These are phyloP conservation scores for Micromesistius poutassou DNA, from an alignment of 2,797 vertebrate species.

Conservation along the genomic window DNA sequence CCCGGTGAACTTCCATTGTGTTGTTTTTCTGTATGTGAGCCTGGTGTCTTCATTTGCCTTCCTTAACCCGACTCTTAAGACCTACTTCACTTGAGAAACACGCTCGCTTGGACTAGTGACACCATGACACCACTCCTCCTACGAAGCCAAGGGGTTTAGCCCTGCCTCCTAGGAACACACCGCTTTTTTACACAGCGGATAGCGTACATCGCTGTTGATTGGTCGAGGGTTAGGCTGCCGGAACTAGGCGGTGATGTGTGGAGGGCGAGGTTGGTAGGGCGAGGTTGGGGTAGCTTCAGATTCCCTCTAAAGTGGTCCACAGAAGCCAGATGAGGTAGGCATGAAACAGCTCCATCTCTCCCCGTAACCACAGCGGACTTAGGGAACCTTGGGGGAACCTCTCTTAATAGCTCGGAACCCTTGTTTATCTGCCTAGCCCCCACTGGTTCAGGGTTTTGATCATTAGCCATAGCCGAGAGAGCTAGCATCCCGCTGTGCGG, in stretches of 20 bases:
- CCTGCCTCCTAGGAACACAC: conserved; percentile 39
- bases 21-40: neutral
- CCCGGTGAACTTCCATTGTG: conserved; percentile 2
- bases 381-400: too few species aligned
- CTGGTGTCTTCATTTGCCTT: neutral
- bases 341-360: too few species aligned
- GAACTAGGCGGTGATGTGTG: neutral
- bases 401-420: neutral
- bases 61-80: neutral
- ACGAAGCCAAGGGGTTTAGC: neutral
- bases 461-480: conserved; percentile 16
- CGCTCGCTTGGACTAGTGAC: conserved; percentile 45
- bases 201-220: neutral
- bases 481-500: conserved; percentile 33
- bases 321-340: neutral
- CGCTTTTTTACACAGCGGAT: conserved; percentile 9
- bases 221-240: neutral
- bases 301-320: neutral
- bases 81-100: neutral
- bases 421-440: conserved; percentile 22
- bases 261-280: conserved; percentile 17
- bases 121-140: neutral
- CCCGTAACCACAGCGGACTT: too few species aligned
- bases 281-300: neutral
- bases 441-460: conserved; percentile 37